Base-by-base conservation (phyloP, 2,888 invertebrate genomes). In the Bugulina stolonifera region DNA sequence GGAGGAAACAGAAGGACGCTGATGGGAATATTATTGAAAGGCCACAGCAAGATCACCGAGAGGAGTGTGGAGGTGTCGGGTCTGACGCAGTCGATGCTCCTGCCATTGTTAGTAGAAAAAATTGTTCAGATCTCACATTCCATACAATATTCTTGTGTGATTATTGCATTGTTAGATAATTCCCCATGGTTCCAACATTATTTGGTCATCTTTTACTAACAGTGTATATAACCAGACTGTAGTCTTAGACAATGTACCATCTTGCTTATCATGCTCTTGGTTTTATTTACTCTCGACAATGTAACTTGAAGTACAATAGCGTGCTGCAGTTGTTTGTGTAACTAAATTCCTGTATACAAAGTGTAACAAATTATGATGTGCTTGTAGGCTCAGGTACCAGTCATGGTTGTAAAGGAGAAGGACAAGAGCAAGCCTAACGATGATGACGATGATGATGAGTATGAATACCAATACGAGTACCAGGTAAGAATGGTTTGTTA, bases 341-440 rank as follows among this genome's bases (percentile, higher is more conserved):
- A n/a, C n/a, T n/a, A n/a, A n/a, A n/a, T n/a, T n/a, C n/a, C n/a
- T n/a, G n/a, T n/a, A n/a, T n/a, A n/a, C n/a, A n/a, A n/a, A n/a
- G n/a, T n/a, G n/a, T n/a, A n/a, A n/a, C n/a, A n/a, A n/a, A n/a
- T n/a, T n/a, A n/a, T n/a, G n/a, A n/a, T n/a, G n/a, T n/a, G n/a
- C n/a, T n/a, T n/a, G n/a, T 14, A 64, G 64, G 25, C 22, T 29
- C 64, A 64, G 32, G 64, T 64, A 64, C 64, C 64, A 29, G 64
- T 64, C 3, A 64, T 64, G 64, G 64, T 64, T 27, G 64, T 64
- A 22, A 64, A 32, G 32, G 64, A 64, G 32, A 64, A 64, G n/a
- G 64, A 64, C 64, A 27, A 57, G 27, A 18, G 14, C 10, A 57
- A 64, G 14, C 22, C 25, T 5, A 34, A 27, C 32, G 64, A 64